These are phyloP conservation scores for Trissolcus brochymenae DNA, from an alignment of 2,888 invertebrate genomes.

Conservation along the genomic window DNA sequence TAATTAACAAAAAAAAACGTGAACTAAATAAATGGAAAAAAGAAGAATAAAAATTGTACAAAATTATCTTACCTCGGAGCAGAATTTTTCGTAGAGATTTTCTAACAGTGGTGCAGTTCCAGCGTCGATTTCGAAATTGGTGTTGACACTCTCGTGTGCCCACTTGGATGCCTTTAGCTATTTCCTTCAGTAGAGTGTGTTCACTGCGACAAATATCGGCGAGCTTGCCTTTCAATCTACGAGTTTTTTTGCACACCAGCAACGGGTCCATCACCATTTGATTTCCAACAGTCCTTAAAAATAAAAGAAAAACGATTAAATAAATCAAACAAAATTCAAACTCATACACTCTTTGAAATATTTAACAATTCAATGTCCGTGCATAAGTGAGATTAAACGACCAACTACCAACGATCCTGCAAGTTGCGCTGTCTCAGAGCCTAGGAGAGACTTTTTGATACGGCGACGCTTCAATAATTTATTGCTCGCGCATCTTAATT, in stretches of 20 bases:
- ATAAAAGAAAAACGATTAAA: neutral
- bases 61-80: conserved; percentile 83
- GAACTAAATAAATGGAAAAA: no score
- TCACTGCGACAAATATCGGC: conserved; percentile 91
- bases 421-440: conserved; percentile 5
- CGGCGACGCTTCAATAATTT: conserved; percentile 52
- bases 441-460: conserved; percentile 47
- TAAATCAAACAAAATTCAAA: neutral
- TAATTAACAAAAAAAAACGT: no score
- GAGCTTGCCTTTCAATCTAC: conserved; percentile 85
- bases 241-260: conserved; percentile 91
- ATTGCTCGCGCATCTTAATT: conserved; percentile 48
- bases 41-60: no score
- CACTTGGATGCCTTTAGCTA: conserved; percentile 88
- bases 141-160: conserved; percentile 91
- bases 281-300: conserved; percentile 85
- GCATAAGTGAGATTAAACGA: conserved; percentile 43
- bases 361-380: neutral
- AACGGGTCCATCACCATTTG: conserved; percentile 93
- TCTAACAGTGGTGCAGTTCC: conserved; percentile 92
- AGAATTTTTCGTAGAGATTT: conserved; percentile 90
- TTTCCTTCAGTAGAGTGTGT: conserved; percentile 87
- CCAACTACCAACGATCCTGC: neutral
- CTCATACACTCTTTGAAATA: neutral
- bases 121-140: conserved; percentile 89